Evolutionary conservation across 1,140 invertebrate species (phyloP), one percentile per base, ranked within the genome.

Genomic region (Chironomus tepperi): DNA sequence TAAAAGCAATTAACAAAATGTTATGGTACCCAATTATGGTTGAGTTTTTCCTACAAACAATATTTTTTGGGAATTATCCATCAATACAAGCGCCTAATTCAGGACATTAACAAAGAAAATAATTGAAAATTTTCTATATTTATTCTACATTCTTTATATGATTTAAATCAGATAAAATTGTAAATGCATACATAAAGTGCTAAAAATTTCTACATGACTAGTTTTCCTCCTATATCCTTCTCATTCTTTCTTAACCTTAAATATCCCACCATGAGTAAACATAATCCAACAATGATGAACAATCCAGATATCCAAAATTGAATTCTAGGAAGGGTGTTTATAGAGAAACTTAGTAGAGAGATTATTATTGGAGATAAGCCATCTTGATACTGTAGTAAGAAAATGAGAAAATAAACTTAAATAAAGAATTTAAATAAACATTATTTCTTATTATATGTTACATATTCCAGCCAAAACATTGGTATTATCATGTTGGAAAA

Each of bases 401-500:
- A 15, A 57, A 67, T 1, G 65, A 70, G 7, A 70, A 12, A 70
- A 70, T 18, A 70, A 70, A 70, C 18, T 19, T 18, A 7, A 19
- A 19, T n/a, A 12, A 57, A 7, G n/a, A 57, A 57, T 57, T n/a
- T 21, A 18, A 70, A 19, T 70, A n/a, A 57, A 57, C 12, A 5
- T 57, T 57, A 57, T 5, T 57, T n/a, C n/a, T 57, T 57, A 12
- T n/a, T 57, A 19, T 64, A 76, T 85, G 86, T 88, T 81, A 89
- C 88, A 80, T 87, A 88, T 87, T 89, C 88, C 0, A 84, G 79
- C 87, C 87, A 89, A 76, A 86, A 87, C 76, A 88, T 79, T 0
- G 88, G 88, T 43, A 89, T 76, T 0, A 84, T 78, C 3, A 83
- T 80, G 74, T 87, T 83, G 42, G 84, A 86, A 76, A 89, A 88